A percentile compares a stretch with the other conserved stretches of the same genome.
phyloP scores from a whole-genome alignment of 1,140 invertebrate genomes.

The Tribolium madens region DNA sequence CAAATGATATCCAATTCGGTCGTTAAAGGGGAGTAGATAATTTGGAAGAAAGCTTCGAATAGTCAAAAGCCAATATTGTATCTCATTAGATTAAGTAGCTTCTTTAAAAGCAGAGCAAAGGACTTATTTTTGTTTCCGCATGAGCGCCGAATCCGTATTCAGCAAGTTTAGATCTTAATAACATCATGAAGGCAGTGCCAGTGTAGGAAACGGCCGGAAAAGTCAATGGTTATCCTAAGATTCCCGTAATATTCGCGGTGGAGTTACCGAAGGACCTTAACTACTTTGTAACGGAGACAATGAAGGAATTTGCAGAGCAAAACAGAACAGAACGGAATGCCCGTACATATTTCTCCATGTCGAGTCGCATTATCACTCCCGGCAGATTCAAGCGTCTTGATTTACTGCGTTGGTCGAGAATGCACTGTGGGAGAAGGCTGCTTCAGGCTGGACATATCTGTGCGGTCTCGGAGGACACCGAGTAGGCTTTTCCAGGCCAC shows the following conservation, averaged over 20 bases:
- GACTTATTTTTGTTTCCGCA: slow-evolving; percentile 37
- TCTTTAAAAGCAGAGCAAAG: slow-evolving; percentile 3
- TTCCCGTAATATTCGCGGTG: slow-evolving; percentile 44
- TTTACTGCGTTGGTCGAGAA: slow-evolving; percentile 51
- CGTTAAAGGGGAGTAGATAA: slow-evolving; percentile 17
- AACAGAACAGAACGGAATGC: slow-evolving; percentile 51
- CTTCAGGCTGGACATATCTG: slow-evolving; percentile 35
- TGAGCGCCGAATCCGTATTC: slow-evolving; percentile 26
- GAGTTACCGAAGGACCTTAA: slow-evolving; percentile 48
- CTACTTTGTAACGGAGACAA: slow-evolving; percentile 49
- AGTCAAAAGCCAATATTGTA: slow-evolving; percentile 40
- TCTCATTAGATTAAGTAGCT: slow-evolving; percentile 44
- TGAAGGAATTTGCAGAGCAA: slow-evolving; percentile 50
- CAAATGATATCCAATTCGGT: slow-evolving; percentile 36
- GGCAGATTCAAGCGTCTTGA: slow-evolving; percentile 55
- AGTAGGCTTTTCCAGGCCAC: slow-evolving; percentile 38
- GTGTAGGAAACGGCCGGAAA: slow-evolving; percentile 33
- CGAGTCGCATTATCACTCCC: slow-evolving; percentile 56
- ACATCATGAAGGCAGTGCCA: slow-evolving; percentile 8
- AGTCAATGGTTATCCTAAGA: slow-evolving; percentile 26
- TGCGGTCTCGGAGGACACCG: slow-evolving; percentile 32
- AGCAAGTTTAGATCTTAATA: slow-evolving; percentile 32
- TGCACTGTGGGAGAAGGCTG: slow-evolving; percentile 39
- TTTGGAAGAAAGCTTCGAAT: slow-evolving; percentile 15
- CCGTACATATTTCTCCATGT: slow-evolving; percentile 57